Evolutionary conservation across 2,888 invertebrate genomes (phyloP).

Genomic region (Nemoura dubitans): DNA sequence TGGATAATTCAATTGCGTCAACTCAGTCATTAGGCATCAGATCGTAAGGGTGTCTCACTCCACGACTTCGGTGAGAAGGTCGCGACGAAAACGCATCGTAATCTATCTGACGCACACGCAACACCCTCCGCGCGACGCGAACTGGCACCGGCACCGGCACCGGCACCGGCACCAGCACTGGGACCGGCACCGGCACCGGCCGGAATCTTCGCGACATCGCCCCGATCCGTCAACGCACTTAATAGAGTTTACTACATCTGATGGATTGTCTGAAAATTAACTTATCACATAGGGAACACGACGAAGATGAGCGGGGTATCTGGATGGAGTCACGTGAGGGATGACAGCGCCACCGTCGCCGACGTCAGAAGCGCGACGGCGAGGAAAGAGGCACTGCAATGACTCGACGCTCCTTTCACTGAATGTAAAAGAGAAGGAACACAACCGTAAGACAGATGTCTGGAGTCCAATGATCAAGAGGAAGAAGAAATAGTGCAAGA

Average conservation of each 20-base stretch:
- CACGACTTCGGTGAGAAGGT: neutral
- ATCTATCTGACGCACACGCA: constrained; percentile 16
- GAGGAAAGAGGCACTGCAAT: constrained; percentile 46
- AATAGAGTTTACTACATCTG: constrained; percentile 36
- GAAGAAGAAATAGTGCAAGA: neutral
- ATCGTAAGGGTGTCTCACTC: neutral
- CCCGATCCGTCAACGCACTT: constrained; percentile 14
- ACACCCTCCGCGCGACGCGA: neutral
- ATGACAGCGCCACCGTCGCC: constrained; percentile 45
- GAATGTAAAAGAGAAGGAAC: neutral
- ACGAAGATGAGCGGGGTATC: constrained; percentile 23
- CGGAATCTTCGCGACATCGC: neutral
- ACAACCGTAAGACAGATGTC: constrained; percentile 16
- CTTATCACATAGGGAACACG: constrained; percentile 34
- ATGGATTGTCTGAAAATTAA: constrained; percentile 43
- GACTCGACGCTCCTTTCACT: constrained; percentile 46
- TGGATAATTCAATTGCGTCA: constrained; percentile 22
- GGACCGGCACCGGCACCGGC: too few relatives aligned
- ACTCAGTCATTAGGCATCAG: constrained; percentile 21
- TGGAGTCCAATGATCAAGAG: neutral
- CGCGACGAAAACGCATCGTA: neutral
- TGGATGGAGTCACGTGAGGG: constrained; percentile 44
- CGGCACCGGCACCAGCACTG: neutral
- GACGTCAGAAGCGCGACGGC: constrained; percentile 38
- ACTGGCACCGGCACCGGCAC: neutral